These are phyloP conservation scores for Lasioglossum baleicum DNA, from an alignment of 1,140 invertebrate genomes.

Conservation along the genomic window DNA sequence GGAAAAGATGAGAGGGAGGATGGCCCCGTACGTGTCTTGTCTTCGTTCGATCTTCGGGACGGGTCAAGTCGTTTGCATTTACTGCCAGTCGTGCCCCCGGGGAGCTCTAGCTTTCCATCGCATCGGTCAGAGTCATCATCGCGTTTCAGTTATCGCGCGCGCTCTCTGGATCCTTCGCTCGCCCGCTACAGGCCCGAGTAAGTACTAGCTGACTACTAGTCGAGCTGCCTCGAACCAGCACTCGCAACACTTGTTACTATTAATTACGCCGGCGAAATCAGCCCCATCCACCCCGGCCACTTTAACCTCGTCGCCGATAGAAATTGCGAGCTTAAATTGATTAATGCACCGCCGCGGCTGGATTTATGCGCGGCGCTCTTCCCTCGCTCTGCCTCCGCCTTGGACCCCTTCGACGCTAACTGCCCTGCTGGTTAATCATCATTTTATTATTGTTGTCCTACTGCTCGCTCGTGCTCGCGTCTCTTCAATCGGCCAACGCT, in stretches of 20 bases:
- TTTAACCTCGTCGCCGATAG: neutral
- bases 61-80: conserved; percentile 56
- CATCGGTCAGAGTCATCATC: conserved; percentile 29
- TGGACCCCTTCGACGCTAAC: no score
- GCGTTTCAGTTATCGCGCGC: neutral
- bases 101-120: neutral
- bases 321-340: conserved; percentile 27
- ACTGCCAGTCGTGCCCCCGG: neutral
- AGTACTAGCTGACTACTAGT: no score
- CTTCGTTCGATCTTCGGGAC: conserved; percentile 24
- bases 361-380: neutral
- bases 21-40: conserved; percentile 41
- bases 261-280: conserved; percentile 28
- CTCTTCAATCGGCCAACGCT: no score
- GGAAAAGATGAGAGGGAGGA: neutral
- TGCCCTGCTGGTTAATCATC: no score
- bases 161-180: no score
- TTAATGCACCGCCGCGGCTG: conserved; percentile 16
- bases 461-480: no score
- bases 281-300: neutral
- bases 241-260: neutral
- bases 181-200: no score
- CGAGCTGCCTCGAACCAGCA: neutral
- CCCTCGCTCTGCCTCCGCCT: no score
- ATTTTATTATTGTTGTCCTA: no score